These are phyloP conservation scores for Colinus virginianus DNA, from an alignment of 2,113 vertebrate genomes.

Conservation along the genomic window DNA sequence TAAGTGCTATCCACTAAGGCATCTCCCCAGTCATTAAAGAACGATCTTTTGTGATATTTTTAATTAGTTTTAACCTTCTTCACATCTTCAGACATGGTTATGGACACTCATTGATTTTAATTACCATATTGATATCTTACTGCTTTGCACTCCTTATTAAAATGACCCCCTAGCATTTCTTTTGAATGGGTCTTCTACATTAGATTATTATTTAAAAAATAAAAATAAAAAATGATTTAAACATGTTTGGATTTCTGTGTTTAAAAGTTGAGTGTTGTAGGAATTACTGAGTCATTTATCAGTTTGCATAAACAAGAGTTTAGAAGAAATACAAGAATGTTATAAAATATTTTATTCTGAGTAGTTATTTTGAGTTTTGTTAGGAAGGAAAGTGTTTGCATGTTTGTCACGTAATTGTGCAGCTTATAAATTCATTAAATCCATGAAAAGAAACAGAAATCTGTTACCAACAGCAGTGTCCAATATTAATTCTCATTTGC, in stretches of 20 bases:
- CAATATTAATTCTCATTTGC: constrained; percentile 15
- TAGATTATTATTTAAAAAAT: neutral
- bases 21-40: constrained; percentile 17
- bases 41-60: constrained; percentile 60
- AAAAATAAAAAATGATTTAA: neutral
- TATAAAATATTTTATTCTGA: neutral
- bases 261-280: neutral
- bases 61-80: constrained; percentile 65
- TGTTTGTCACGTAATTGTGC: neutral
- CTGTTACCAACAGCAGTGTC: neutral
- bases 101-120: constrained; percentile 67
- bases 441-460: constrained; percentile 19
- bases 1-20: neutral
- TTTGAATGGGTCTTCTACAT: neutral
- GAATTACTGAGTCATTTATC: neutral
- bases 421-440: neutral
- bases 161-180: constrained; percentile 35
- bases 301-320: neutral
- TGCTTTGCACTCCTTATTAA: constrained; percentile 46
- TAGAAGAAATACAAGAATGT: neutral
- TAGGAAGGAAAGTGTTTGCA: neutral
- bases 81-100: constrained; percentile 48
- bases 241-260: neutral
- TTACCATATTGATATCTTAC: constrained; percentile 47
- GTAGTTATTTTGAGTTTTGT: neutral